Base-by-base conservation (phyloP, 2,797 vertebrate species). In the Lacerta bilineata region DNA sequence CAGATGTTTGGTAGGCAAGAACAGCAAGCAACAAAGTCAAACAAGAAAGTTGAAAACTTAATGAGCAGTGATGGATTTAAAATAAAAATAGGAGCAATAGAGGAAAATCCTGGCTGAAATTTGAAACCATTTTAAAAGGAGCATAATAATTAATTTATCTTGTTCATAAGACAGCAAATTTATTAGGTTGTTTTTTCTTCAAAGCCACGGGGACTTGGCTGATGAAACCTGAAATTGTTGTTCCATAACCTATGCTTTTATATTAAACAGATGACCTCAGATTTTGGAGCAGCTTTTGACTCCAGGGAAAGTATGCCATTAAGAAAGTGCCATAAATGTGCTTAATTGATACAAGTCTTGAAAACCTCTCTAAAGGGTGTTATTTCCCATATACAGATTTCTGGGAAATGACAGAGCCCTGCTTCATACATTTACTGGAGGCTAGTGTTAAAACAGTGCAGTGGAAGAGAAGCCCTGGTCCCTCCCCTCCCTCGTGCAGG, bases 241-340 rank as follows among this genome's bases (percentile, higher is more conserved):
- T 96, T 96, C 95, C 91, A 95, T 96, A 96, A 91, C 83, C 91
- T 94, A 94, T 96, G 96, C 95, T 97, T 97, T 97, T 94, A 96
- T 95, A 96, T 96, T 96, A 97, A 97, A 97, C 94, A 97, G 96
- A 97, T 97, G 93, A 97, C 94, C 95, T 97, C 96, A 97, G 94
- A 77, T 95, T 96, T 95, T 96, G 95, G 95, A 95, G 89, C 82
- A 4, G 84, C 93, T 95, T 94, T 95, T 95, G 87, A 96, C 95
- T 96, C 94, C 74, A 89, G 95, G 95, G 95, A 95, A 97, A 95
- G 93, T 88, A 95, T 96, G 95, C 94, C 95, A 96, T 96, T 97
- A 96, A 96, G 91, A 95, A 93, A 93, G 95, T 96, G 95, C 96
- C 97, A 97, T 95, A 95, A 96, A 94, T 90, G 84, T 87, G 95